Evolutionary conservation across 2,888 invertebrate genomes (phyloP), one percentile per base, ranked within the genome.

Genomic region (Sceliomorpha sp.): DNA sequence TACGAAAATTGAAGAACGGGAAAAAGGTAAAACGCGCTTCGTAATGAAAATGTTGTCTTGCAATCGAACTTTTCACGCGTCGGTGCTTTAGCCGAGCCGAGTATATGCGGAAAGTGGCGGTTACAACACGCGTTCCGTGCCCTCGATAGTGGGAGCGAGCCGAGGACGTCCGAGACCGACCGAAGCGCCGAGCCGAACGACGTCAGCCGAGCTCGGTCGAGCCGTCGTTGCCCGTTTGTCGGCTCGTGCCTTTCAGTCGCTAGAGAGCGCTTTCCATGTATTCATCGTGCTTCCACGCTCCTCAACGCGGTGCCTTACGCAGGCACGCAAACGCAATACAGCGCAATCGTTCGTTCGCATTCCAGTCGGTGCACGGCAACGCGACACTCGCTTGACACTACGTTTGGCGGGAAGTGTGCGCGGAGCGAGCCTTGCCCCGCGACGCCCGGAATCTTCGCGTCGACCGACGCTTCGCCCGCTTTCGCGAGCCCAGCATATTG

Each of bases 91-190:
- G 81, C 58, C 51, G 83, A 83, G 81, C 58, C 24, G 59, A 82
- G 74, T 77, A 72, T 83, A 82, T 71, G 70, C 69, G 62, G 74
- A 76, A 74, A 85, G 82, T 80, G 85, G 82, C 84, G 85, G 86
- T 85, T 86, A 82, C 76, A 73, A 75, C 74, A 70, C 69, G 37
- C 40, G 48, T 36, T 40, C 47, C 44, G 17, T 26, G 47, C 27
- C 63, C 50, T 31, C 31, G 12, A 10, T 51, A 70, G 50, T 58
- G 58, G 66, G 62, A 64, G 59, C 24, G 51, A 53, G 40, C 44
- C 68, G 69, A 48, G 4, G 15, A 1, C 8, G 14, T 29, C 37
- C 75, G 77, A 74, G n/a, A n/a, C n/a, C n/a, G n/a, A n/a, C n/a
- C n/a, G n/a, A n/a, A n/a, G n/a, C n/a, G n/a, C n/a, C 12, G 3